Percentiles rank a stretch among this genome's conserved stretches.
These are phyloP conservation scores for Enteromius fasciolatus DNA, from an alignment of 2,797 vertebrate genomes.

Conservation along the genomic window DNA sequence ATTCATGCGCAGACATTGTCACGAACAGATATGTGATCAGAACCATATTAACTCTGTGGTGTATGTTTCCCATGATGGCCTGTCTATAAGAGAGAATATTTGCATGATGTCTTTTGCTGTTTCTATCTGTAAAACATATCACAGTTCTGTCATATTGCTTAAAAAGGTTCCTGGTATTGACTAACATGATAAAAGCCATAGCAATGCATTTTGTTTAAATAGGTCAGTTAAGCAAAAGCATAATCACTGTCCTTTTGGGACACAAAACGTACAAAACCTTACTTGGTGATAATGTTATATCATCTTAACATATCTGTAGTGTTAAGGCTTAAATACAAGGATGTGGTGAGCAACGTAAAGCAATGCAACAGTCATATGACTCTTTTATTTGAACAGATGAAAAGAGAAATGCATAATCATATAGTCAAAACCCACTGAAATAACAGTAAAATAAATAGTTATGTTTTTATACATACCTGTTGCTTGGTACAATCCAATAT, in stretches of 20 bases:
- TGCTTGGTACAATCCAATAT: not conserved
- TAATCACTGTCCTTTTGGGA: not conserved
- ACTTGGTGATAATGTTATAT: not conserved
- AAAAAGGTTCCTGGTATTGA: not conserved
- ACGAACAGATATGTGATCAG: not conserved
- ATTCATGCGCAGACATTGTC: slow-evolving; percentile 12
- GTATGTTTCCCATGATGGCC: not conserved
- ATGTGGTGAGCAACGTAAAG: not conserved
- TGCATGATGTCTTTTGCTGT: not conserved
- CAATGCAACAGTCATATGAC: slow-evolving; percentile 23
- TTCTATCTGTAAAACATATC: not conserved
- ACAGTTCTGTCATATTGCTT: not conserved
- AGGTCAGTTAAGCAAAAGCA: not conserved
- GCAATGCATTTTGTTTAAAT: not conserved
- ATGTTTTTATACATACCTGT: slow-evolving; percentile 37
- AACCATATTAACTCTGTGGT: not conserved
- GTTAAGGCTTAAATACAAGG: slow-evolving; percentile 10
- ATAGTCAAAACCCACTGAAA: not conserved
- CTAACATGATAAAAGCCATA: not conserved
- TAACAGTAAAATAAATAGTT: not conserved
- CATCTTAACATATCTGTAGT: not conserved
- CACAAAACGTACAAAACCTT: not conserved
- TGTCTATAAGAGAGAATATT: not conserved
- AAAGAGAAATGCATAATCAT: not conserved
- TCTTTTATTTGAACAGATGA: slow-evolving; percentile 17